A percentile compares a stretch with the other conserved stretches of the same genome.
phyloP scores from a whole-genome alignment of 2,888 invertebrate species.

The Metellina segmentata region DNA sequence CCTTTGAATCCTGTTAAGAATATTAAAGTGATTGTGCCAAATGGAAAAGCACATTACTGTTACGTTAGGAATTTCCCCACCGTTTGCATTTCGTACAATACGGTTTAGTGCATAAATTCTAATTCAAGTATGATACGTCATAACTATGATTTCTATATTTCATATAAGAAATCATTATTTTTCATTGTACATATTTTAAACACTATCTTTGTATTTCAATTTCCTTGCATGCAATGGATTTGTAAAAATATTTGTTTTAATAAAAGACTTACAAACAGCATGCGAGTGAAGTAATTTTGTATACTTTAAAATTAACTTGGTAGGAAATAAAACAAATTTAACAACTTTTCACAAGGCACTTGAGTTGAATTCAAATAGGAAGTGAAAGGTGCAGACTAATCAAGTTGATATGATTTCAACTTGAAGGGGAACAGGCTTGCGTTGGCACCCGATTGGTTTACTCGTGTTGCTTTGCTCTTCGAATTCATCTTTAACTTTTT shows the following conservation, averaged over 20 bases:
- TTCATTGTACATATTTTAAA: conserved; percentile 23
- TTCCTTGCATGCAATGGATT: conserved; percentile 48
- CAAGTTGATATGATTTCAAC: no score
- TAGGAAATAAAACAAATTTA: no score
- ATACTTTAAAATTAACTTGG: no score
- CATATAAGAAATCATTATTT: conserved; percentile 1
- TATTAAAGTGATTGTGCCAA: conserved; percentile 37
- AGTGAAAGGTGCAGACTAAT: no score
- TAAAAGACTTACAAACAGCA: conserved; percentile 30
- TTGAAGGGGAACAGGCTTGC: no score
- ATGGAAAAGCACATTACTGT: conserved; percentile 45
- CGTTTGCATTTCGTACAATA: conserved; percentile 17
- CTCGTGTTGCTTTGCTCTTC: no score
- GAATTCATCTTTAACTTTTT: no score
- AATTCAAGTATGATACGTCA: conserved; percentile 1
- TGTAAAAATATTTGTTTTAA: conserved; percentile 64
- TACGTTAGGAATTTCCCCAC: conserved; percentile 11
- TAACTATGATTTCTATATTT: neutral
- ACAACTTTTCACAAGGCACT: no score
- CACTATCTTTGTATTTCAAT: conserved; percentile 26
- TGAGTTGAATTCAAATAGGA: no score
- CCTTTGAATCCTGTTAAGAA: neutral
- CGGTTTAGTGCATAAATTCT: neutral
- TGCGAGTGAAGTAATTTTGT: no score
- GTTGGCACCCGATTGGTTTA: no score